Base-by-base conservation (phyloP, 2,113 vertebrate genomes). In the Scomber colias region DNA sequence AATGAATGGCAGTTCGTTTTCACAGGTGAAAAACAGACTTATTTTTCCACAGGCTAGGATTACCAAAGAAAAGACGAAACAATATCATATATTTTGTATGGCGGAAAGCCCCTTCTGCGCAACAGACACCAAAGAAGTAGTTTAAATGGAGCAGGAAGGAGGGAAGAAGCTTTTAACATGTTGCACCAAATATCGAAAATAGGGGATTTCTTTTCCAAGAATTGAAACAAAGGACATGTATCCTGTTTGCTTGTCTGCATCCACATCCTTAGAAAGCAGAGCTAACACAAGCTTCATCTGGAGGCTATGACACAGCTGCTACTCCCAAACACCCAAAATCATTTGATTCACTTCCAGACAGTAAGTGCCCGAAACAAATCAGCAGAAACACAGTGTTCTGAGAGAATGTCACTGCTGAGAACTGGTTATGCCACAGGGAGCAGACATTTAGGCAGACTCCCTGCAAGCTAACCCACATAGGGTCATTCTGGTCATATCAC, bases 21-120 rank as follows among this genome's bases (percentile, higher is more conserved):
- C 53, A 87, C 76, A 74, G 71, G 84, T 86, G 45, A 87, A 64
- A 81, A 82, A 74, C 31, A 54, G 57, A 78, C 19, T 27, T 21
- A 66, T 74, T 31, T 85, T 75, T 87, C 87, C 84, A 86, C 75
- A 88, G 90, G 88, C 73, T 84, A 88, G 76, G 87, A 88, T 92
- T 89, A 92, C 77, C 35, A 66, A 53, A 81, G 64, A 84, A 68
- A 65, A 76, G 54, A 66, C 21, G 16, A 66, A 82, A 88, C 67
- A 81, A 82, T 82, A 79, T 72, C 40, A 51, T 61, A 54, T 45
- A 79, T 71, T 53, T 40, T 51, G 51, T 27, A 67, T 67, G 17
- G 57, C 35, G 77, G 82, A 89, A 89, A 88, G 24, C 65, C 79
- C 65, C 59, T 61, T 79, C 44, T 76, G 60, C 30, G 59, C 51